Percentiles rank a stretch among this genome's conserved stretches.
These are phyloP conservation scores for Marcusenius ussheri DNA, from an alignment of 2,113 vertebrate species.

Conservation along the genomic window DNA sequence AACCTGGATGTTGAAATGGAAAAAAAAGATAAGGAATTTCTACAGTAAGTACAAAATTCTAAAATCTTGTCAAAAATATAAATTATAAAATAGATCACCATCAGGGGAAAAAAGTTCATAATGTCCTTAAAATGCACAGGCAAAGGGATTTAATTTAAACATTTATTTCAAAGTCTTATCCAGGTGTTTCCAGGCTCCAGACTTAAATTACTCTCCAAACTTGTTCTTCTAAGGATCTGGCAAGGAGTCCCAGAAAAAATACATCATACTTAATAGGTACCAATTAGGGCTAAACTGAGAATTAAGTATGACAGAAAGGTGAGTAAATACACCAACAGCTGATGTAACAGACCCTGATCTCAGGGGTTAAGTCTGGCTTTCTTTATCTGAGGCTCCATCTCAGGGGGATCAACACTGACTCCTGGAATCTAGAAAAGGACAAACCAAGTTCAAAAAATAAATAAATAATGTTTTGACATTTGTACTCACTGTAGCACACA, in stretches of 20 bases:
- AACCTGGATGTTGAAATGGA: neutral
- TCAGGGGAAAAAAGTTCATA: neutral
- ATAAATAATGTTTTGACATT: neutral
- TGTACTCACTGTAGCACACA: neutral
- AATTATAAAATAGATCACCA: neutral
- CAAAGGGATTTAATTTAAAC: neutral
- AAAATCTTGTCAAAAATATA: neutral
- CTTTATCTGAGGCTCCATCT: slow-evolving; percentile 68
- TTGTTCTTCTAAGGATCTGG: neutral
- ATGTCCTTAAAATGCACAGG: neutral
- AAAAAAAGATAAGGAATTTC: neutral
- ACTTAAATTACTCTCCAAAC: neutral
- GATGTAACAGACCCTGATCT: slow-evolving; percentile 13
- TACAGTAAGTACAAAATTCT: neutral
- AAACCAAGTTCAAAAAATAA: neutral
- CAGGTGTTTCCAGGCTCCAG: neutral
- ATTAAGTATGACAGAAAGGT: neutral
- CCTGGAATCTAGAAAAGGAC: slow-evolving; percentile 66
- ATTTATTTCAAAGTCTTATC: neutral
- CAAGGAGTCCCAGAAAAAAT: neutral
- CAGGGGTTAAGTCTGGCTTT: slow-evolving; percentile 71
- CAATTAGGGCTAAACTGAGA: neutral
- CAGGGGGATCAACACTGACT: slow-evolving; percentile 49
- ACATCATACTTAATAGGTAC: neutral
- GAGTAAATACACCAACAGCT: neutral